Evolutionary conservation across 2,797 vertebrate species (phyloP).

Genomic region (Sparus aurata): DNA sequence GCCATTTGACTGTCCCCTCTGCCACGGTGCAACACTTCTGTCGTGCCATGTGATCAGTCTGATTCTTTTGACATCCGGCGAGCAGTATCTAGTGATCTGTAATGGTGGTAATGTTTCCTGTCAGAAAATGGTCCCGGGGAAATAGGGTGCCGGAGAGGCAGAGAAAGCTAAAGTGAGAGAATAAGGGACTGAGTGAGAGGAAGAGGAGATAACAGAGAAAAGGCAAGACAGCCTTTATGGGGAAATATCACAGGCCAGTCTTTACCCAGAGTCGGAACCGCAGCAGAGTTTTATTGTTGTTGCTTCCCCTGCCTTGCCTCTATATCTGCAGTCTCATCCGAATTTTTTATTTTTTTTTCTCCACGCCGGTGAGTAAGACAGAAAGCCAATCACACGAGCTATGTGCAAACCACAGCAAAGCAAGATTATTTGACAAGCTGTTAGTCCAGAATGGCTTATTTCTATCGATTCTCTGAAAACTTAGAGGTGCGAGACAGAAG

Average conservation of each 20-base stretch:
- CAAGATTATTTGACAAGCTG: slow-evolving; percentile 49
- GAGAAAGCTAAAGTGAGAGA: slow-evolving; percentile 63
- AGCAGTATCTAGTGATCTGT: slow-evolving; percentile 80
- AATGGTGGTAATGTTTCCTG: slow-evolving; percentile 83
- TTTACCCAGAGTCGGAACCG: slow-evolving; percentile 57
- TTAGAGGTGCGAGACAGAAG: slow-evolving; percentile 36
- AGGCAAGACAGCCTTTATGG: slow-evolving; percentile 61
- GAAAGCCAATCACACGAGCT: slow-evolving; percentile 55
- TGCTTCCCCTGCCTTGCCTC: slow-evolving; percentile 22
- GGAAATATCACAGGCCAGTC: slow-evolving; percentile 62
- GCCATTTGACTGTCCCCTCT: slow-evolving; percentile 82
- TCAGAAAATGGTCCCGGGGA: slow-evolving; percentile 73
- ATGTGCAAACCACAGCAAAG: slow-evolving; percentile 37
- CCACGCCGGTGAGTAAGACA: slow-evolving; percentile 48
- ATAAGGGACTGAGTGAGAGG: slow-evolving; percentile 57
- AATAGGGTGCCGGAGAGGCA: slow-evolving; percentile 57
- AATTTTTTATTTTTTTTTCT: slow-evolving; percentile 35
- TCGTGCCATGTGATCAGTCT: slow-evolving; percentile 79
- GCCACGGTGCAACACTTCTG: slow-evolving; percentile 75
- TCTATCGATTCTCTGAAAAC: slow-evolving; percentile 65
- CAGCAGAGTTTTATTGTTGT: slow-evolving; percentile 48
- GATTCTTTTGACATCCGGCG: slow-evolving; percentile 79
- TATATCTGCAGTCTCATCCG: slow-evolving; percentile 29
- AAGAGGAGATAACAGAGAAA: slow-evolving; percentile 59
- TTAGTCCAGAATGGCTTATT: slow-evolving; percentile 60